A percentile compares a stretch with the other conserved stretches of the same genome.
phyloP scores from a whole-genome alignment of 2,888 invertebrate genomes.

The Ephialtes manifestator region DNA sequence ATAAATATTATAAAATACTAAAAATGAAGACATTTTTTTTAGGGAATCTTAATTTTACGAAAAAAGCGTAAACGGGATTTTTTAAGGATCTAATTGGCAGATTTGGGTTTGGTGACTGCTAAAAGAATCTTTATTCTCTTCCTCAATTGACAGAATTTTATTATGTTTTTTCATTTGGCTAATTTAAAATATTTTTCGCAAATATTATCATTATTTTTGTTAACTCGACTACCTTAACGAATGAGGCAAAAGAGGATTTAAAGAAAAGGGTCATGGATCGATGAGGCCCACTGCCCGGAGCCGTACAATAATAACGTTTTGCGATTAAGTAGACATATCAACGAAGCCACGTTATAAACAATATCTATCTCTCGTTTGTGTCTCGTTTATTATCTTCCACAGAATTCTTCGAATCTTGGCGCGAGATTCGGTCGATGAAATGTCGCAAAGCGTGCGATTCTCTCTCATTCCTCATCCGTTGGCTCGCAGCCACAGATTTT shows the following conservation, averaged over 20 bases:
- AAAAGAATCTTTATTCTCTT: too few species aligned
- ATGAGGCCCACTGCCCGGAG: slow-evolving; percentile 64
- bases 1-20: too few species aligned
- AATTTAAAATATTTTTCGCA: too few species aligned
- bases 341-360: slow-evolving; percentile 77
- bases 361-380: slow-evolving; percentile 66
- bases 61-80: too few species aligned
- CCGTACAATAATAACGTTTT: slow-evolving; percentile 79
- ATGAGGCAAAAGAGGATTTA: not conserved
- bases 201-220: too few species aligned
- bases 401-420: slow-evolving; percentile 47
- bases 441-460: not conserved
- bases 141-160: too few species aligned
- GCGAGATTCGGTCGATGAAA: slow-evolving; percentile 22
- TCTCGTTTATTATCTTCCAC: slow-evolving; percentile 70
- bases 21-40: too few species aligned
- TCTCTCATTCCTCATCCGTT: not conserved
- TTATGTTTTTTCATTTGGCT: too few species aligned
- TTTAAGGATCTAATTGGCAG: too few species aligned
- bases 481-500: slow-evolving; percentile 5
- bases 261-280: slow-evolving; percentile 20
- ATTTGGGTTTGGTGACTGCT: too few species aligned
- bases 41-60: too few species aligned
- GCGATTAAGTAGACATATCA: slow-evolving; percentile 82
- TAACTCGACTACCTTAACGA: not conserved